Percentiles rank a stretch among this genome's conserved stretches.
Evolutionary conservation across 2,888 invertebrate species (phyloP).

Genomic region (Pyrrhia umbra): DNA sequence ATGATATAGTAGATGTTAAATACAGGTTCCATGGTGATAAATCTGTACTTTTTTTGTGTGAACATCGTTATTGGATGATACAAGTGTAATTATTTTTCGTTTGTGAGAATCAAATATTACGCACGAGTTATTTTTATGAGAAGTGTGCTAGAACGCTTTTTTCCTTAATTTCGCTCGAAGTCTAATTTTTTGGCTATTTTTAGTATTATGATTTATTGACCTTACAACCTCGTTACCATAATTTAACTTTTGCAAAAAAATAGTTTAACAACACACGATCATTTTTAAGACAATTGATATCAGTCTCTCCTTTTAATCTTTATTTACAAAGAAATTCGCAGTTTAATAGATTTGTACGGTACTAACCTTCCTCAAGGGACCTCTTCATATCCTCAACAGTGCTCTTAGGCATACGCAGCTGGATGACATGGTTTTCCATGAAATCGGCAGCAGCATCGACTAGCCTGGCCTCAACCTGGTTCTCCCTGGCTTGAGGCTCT

Average conservation of each 20-base stretch:
- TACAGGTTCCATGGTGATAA: conserved; percentile 51
- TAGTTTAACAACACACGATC: no score
- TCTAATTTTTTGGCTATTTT: neutral
- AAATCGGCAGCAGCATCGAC: conserved; percentile 94
- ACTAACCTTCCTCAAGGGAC: conserved; percentile 95
- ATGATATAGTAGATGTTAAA: conserved; percentile 54
- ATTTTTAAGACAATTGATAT: no score
- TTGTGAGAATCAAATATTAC: conserved; percentile 38
- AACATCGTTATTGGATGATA: conserved; percentile 38
- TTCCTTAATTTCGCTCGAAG: conserved; percentile 8
- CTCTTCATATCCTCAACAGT: conserved; percentile 94
- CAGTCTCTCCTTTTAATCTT: no score
- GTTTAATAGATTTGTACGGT: neutral
- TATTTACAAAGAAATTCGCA: neutral
- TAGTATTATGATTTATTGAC: neutral
- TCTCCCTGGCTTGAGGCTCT: conserved; percentile 93
- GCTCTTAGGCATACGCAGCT: conserved; percentile 94
- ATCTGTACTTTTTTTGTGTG: conserved; percentile 42
- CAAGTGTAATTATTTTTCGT: conserved; percentile 50
- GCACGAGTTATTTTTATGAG: conserved; percentile 27
- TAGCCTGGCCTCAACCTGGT: conserved; percentile 93
- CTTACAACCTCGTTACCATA: neutral
- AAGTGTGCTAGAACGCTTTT: conserved; percentile 40
- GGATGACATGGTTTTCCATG: conserved; percentile 94
- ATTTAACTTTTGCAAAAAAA: neutral